Evolutionary conservation across 2,113 vertebrate species (phyloP).

Genomic region (Alouatta palliata): DNA sequence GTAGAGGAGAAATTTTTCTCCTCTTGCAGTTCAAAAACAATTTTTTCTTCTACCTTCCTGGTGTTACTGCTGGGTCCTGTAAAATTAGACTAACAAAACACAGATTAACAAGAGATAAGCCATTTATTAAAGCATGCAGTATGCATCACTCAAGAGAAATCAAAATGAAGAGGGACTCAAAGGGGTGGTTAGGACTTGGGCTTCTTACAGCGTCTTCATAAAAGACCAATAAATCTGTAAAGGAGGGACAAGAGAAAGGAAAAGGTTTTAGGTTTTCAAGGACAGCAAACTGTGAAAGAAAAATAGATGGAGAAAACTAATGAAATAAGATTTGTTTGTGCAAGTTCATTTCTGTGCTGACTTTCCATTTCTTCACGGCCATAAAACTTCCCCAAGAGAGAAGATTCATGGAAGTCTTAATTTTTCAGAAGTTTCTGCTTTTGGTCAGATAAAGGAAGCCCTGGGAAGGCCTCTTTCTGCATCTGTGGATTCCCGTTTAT

Average conservation of each 20-base stretch:
- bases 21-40: too few relatives aligned
- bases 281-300: too few relatives aligned
- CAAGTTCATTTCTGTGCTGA: not conserved
- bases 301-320: not conserved
- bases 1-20: not conserved
- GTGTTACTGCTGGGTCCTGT: not conserved
- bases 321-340: not conserved
- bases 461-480: not conserved
- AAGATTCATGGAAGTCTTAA: not conserved
- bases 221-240: not conserved
- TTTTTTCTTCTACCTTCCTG: not conserved
- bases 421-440: not conserved
- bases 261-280: not conserved
- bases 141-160: not conserved
- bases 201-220: too few relatives aligned
- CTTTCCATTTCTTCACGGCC: not conserved
- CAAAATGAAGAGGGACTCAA: not conserved
- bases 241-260: not conserved
- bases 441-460: not conserved
- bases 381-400: not conserved
- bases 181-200: not conserved
- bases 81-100: not conserved
- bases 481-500: not conserved
- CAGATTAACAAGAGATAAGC: not conserved
- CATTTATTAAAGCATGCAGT: not conserved